Percentiles rank a stretch among this genome's conserved stretches.
Evolutionary conservation across 2,888 invertebrate species (phyloP).

Genomic region (Campoletis raptor): DNA sequence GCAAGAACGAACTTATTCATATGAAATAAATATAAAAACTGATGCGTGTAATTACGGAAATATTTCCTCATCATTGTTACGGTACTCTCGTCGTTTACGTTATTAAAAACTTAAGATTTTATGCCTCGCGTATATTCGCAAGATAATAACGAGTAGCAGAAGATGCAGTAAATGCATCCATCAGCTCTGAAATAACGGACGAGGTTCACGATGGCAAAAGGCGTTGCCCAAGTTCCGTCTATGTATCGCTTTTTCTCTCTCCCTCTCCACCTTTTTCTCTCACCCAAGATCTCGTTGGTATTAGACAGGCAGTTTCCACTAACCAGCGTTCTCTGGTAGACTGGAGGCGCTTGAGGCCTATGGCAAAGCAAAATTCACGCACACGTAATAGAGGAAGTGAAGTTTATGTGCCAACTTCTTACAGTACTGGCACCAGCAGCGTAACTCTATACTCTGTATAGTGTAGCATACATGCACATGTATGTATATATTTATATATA

Average conservation of each 20-base stretch:
- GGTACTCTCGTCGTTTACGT: constrained; percentile 28
- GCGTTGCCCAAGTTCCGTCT: constrained; percentile 53
- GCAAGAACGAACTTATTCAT: neutral
- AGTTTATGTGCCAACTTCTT: constrained; percentile 73
- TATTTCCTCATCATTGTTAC: constrained; percentile 38
- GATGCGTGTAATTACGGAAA: constrained; percentile 19
- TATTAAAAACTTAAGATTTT: constrained; percentile 39
- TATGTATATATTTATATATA: neutral
- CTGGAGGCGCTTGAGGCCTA: constrained; percentile 58
- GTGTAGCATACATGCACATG: constrained; percentile 8
- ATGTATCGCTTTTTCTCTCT: constrained; percentile 10
- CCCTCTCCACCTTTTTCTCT: constrained; percentile 20
- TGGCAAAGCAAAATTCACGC: constrained; percentile 64
- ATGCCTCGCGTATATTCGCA: constrained; percentile 41
- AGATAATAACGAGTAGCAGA: constrained; percentile 43
- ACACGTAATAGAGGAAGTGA: constrained; percentile 71
- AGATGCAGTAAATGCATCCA: constrained; percentile 51
- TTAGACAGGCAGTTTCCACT: constrained; percentile 65
- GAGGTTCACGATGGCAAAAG: constrained; percentile 53
- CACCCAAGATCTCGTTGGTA: constrained; percentile 38
- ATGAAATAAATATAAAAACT: neutral
- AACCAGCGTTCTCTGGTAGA: constrained; percentile 52
- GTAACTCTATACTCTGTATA: constrained; percentile 44
- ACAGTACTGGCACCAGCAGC: constrained; percentile 59
- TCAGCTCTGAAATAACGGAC: constrained; percentile 58